A percentile compares a stretch with the other conserved stretches of the same genome.
Conservation (phyloP, 2,797 vertebrate genomes). For the Sebastes umbrosus region DNA sequence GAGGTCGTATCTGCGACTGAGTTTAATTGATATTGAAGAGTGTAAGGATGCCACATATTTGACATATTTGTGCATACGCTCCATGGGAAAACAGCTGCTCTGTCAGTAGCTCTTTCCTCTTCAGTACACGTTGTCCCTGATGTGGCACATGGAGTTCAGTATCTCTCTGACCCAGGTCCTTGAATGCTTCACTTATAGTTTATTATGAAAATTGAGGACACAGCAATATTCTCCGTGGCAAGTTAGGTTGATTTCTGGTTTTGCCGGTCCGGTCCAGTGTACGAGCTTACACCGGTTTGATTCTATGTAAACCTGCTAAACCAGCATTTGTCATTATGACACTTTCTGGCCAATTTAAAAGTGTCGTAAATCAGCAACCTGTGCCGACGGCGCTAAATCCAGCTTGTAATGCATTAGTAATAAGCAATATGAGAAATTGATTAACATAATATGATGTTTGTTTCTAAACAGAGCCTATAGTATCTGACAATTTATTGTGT, state of each 20-base stretch:
- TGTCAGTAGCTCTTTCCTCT: background rate
- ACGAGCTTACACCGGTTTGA: background rate
- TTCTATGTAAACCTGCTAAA: background rate
- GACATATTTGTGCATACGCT: background rate
- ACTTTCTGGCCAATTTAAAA: background rate
- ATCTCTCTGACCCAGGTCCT: background rate
- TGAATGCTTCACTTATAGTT: background rate
- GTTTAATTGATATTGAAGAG: background rate
- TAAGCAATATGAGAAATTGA: background rate
- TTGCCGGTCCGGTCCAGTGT: background rate
- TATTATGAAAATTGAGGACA: background rate
- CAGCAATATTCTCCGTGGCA: background rate
- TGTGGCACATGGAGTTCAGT: background rate
- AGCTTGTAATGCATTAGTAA: background rate
- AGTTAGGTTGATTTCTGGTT: background rate
- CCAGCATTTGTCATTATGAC: background rate
- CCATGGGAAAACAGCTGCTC: background rate
- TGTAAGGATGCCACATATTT: background rate
- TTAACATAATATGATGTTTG: background rate
- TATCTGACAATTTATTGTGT: too few relatives aligned
- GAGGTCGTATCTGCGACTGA: background rate
- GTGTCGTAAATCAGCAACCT: background rate
- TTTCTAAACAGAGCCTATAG: background rate
- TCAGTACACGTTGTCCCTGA: background rate
- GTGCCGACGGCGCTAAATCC: background rate